phyloP scores from a whole-genome alignment of 2,888 invertebrate species.

The Diplolepis rosae region DNA sequence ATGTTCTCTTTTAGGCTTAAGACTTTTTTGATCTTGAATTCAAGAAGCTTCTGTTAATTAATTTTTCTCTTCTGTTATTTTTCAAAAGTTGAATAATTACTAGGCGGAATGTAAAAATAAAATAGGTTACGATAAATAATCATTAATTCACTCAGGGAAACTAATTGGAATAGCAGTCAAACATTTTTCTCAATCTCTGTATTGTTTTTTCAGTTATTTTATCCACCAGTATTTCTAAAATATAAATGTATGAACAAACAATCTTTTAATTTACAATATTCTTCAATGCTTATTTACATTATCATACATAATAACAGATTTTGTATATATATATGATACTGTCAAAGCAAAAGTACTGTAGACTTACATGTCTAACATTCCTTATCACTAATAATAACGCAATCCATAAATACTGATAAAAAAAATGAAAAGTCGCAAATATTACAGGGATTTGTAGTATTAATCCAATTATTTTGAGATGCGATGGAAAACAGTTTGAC shows the following conservation, averaged over 20 bases:
- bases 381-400: slow-evolving; percentile 1
- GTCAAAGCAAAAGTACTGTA: background rate
- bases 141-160: background rate
- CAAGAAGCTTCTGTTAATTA: too few species aligned
- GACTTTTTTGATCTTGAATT: too few species aligned
- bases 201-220: slow-evolving; percentile 32
- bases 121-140: background rate
- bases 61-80: too few species aligned
- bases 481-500: background rate
- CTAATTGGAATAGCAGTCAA: background rate
- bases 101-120: too few species aligned
- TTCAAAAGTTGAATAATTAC: too few species aligned
- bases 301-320: slow-evolving; percentile 22
- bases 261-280: slow-evolving; percentile 46
- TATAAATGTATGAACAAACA: slow-evolving; percentile 50
- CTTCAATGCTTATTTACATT: slow-evolving; percentile 13
- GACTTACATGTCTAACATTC: slow-evolving; percentile 4
- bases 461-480: background rate
- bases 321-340: background rate
- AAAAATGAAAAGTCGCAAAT: background rate
- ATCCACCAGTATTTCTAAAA: slow-evolving; percentile 46
- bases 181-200: background rate
- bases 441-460: slow-evolving; percentile 2
- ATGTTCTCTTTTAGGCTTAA: too few species aligned
- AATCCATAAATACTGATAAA: slow-evolving; percentile 19